These are phyloP conservation scores for Dendrolimus kikuchii DNA, from an alignment of 1,140 invertebrate genomes.

Conservation along the genomic window DNA sequence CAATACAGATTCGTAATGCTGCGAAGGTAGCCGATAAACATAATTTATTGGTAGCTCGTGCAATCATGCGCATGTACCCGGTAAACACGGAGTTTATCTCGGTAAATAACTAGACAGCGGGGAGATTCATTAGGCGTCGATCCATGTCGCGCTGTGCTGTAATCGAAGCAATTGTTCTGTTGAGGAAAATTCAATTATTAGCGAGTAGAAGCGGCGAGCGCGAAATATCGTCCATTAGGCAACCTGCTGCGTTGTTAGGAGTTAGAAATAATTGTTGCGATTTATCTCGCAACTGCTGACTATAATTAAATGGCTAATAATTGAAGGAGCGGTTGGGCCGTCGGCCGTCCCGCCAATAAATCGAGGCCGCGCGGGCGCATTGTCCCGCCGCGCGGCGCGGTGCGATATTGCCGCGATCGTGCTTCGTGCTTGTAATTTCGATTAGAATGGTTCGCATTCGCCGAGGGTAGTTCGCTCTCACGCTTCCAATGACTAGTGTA, in stretches of 20 bases:
- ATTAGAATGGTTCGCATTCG: slow-evolving; percentile 29
- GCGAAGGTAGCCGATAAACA: slow-evolving; percentile 52
- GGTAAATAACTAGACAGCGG: slow-evolving; percentile 68
- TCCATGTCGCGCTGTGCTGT: slow-evolving; percentile 58
- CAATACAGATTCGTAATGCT: slow-evolving; percentile 6
- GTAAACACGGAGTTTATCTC: slow-evolving; percentile 68
- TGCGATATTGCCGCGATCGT: slow-evolving; percentile 46
- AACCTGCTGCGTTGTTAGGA: slow-evolving; percentile 39
- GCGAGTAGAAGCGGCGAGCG: slow-evolving; percentile 35
- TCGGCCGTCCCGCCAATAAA: slow-evolving; percentile 10
- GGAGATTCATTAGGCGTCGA: slow-evolving; percentile 70
- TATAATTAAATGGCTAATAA: slow-evolving; percentile 60
- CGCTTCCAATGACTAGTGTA: slow-evolving; percentile 50
- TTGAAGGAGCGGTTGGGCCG: slow-evolving; percentile 29
- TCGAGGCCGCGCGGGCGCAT: slow-evolving; percentile 7
- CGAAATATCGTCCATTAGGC: slow-evolving; percentile 46
- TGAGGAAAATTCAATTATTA: slow-evolving; percentile 63
- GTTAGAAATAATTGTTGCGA: slow-evolving; percentile 52
- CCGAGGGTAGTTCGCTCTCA: slow-evolving; percentile 59
- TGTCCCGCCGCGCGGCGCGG: slow-evolving; percentile 13
- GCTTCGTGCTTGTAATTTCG: slow-evolving; percentile 57
- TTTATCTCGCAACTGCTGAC: slow-evolving; percentile 42
- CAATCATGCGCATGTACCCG: slow-evolving; percentile 64
- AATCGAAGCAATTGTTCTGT: slow-evolving; percentile 69
- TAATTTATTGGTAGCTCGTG: slow-evolving; percentile 67